Evolutionary conservation across 2,888 invertebrate species (phyloP).

Genomic region (Phyllotreta cruciferae): DNA sequence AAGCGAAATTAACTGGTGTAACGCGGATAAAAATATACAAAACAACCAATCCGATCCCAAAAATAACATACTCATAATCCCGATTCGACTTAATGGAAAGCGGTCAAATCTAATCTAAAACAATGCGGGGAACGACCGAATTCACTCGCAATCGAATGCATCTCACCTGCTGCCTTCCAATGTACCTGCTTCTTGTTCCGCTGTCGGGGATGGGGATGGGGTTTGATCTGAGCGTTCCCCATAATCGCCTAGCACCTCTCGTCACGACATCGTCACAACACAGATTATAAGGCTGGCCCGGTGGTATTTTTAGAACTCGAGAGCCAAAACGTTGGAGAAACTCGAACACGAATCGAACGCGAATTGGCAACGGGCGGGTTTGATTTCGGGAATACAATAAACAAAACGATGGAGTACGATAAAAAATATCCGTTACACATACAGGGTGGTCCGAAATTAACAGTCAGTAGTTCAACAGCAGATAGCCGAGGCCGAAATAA

Average conservation of each 20-base stretch:
- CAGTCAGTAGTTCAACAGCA: too few relatives aligned
- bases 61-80: slow-evolving; percentile 40
- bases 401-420: background rate
- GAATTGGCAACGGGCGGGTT: slow-evolving; percentile 20
- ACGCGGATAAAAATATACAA: slow-evolving; percentile 44
- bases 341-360: background rate
- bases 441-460: too few relatives aligned
- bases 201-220: slow-evolving; percentile 64
- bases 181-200: slow-evolving; percentile 79
- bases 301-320: slow-evolving; percentile 52
- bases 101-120: background rate
- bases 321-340: slow-evolving; percentile 46
- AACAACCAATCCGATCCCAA: slow-evolving; percentile 35
- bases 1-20: slow-evolving; percentile 15
- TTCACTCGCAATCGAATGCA: too few relatives aligned
- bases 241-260: slow-evolving; percentile 58
- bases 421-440: too few relatives aligned
- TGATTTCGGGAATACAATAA: slow-evolving; percentile 4
- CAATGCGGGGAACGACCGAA: background rate
- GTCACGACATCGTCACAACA: slow-evolving; percentile 50
- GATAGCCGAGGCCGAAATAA: too few relatives aligned
- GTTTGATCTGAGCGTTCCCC: slow-evolving; percentile 72
- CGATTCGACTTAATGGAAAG: background rate
- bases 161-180: slow-evolving; percentile 85
- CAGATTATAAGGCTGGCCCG: slow-evolving; percentile 46